Evolutionary conservation across 2,888 invertebrate species (phyloP).

Genomic region (Argyra leucocephala): DNA sequence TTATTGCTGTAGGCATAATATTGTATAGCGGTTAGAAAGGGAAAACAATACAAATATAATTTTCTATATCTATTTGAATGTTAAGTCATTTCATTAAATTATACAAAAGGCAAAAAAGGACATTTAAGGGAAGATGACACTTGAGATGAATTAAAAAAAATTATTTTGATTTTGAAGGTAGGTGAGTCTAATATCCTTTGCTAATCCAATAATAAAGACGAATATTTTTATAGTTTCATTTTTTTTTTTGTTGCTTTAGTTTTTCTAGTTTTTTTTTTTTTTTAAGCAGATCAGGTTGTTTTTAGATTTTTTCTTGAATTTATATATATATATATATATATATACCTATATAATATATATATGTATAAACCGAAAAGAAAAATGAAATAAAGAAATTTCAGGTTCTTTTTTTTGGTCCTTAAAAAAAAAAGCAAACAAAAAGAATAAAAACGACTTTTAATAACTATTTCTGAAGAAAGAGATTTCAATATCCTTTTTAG

Average conservation of each 20-base stretch:
- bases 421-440: no score
- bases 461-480: no score
- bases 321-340: not conserved
- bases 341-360: no score
- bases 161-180: not conserved
- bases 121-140: not conserved
- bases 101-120: not conserved
- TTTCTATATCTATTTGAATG: not conserved
- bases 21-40: no score
- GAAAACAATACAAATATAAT: no score
- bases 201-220: not conserved
- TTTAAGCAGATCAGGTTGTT: not conserved
- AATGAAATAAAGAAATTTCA: no score
- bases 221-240: not conserved
- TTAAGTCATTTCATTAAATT: not conserved
- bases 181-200: not conserved
- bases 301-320: not conserved
- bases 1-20: no score
- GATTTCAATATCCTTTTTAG: no score
- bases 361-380: no score
- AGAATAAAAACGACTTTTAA: no score
- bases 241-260: not conserved
- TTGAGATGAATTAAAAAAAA: not conserved
- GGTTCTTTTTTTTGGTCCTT: no score
- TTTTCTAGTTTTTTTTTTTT: not conserved